Percentiles rank a stretch among this genome's conserved stretches.
Evolutionary conservation across 37 sponge, comb jelly and placozoan species (phyloP).

Genomic region (Halisarca cf. caerulea): DNA sequence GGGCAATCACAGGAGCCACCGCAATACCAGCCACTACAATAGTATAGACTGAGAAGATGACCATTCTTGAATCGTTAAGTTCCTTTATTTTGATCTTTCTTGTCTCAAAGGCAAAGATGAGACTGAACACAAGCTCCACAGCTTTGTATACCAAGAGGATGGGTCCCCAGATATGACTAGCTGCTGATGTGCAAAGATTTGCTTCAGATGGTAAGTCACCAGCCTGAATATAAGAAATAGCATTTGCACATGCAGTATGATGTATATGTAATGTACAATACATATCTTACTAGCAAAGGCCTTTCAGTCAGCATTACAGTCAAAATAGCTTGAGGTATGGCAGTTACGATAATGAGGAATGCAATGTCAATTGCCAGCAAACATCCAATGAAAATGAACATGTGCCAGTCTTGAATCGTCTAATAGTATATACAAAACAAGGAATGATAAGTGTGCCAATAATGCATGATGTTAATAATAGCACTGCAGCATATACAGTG

Average conservation of each 20-base stretch:
- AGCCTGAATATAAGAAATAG: not conserved
- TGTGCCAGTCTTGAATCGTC: constrained; percentile 51
- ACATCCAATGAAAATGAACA: constrained; percentile 47
- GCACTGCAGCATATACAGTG: too few relatives aligned
- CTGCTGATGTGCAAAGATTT: not conserved
- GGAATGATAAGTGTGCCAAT: constrained; percentile 28
- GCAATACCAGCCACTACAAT: constrained; percentile 55
- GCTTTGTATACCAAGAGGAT: constrained; percentile 62
- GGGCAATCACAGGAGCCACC: constrained; percentile 27
- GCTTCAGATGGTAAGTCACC: not conserved
- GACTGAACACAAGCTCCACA: constrained; percentile 42
- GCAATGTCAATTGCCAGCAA: constrained; percentile 34
- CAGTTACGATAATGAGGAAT: constrained; percentile 47
- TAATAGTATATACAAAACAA: constrained; percentile 45
- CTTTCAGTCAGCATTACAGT: not conserved
- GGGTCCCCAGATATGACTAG: constrained; percentile 17
- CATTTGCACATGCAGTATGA: too few relatives aligned
- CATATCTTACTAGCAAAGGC: too few relatives aligned
- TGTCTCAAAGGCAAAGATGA: constrained; percentile 73
- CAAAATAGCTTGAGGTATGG: constrained; percentile 34
- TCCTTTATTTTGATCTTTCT: constrained; percentile 48
- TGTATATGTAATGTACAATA: too few relatives aligned
- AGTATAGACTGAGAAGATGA: constrained; percentile 63
- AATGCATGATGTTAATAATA: constrained; percentile 32
- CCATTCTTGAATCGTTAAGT: constrained; percentile 64